Evolutionary conservation across 2,113 vertebrate species (phyloP).

Genomic region (Tiliqua scincoides): DNA sequence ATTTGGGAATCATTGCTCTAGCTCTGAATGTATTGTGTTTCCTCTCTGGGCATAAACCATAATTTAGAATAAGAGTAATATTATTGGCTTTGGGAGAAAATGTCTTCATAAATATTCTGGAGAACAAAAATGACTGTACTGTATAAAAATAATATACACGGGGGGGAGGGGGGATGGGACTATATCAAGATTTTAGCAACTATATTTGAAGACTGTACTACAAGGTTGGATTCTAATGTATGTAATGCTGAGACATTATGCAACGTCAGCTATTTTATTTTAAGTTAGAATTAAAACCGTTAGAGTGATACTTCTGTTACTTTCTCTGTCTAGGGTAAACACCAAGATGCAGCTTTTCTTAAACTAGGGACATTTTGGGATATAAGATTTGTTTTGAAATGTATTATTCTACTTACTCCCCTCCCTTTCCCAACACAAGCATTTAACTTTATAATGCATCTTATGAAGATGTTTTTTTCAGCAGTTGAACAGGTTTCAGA

Average conservation of each 20-base stretch:
- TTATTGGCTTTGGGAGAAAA: background rate
- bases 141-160: background rate
- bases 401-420: rapidly evolving
- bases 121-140: background rate
- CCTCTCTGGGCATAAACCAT: background rate
- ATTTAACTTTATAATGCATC: conserved; percentile 28
- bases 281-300: background rate
- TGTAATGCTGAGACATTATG: background rate
- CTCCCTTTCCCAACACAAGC: background rate
- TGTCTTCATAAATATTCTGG: background rate
- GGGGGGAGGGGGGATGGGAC: no score
- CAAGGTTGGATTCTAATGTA: background rate
- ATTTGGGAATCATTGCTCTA: background rate
- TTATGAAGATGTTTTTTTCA: conserved; percentile 6
- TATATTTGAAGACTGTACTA: background rate
- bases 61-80: background rate
- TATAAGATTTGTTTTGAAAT: background rate
- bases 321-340: background rate
- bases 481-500: conserved; percentile 19
- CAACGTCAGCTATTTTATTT: background rate
- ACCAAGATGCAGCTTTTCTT: conserved; percentile 40
- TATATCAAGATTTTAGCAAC: background rate
- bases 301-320: no score
- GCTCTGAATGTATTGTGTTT: background rate
- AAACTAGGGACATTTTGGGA: conserved; percentile 24